These are phyloP conservation scores for Hirtodrosophila cameraria DNA, from an alignment of 2,888 invertebrate species.

Conservation along the genomic window DNA sequence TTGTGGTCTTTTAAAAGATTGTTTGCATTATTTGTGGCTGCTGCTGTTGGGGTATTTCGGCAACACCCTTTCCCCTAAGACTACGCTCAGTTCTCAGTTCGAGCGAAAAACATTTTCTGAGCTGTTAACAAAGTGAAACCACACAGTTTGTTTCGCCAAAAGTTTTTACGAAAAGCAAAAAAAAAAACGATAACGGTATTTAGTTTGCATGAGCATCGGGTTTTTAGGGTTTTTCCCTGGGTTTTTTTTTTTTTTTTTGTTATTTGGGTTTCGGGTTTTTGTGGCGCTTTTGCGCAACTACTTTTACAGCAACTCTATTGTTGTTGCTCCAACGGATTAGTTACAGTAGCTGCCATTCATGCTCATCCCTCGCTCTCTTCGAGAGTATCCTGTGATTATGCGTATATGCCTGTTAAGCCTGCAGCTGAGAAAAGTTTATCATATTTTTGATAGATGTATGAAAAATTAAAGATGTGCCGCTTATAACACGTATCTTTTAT, in stretches of 20 bases:
- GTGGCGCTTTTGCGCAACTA: slow-evolving; percentile 46
- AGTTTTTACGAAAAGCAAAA: slow-evolving; percentile 30
- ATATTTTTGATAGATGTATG: slow-evolving; percentile 53
- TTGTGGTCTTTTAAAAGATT: slow-evolving; percentile 79
- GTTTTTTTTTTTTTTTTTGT: slow-evolving; percentile 22
- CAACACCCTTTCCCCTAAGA: not conserved
- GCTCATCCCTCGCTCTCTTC: too few species aligned
- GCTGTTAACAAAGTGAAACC: slow-evolving; percentile 80
- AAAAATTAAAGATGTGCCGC: slow-evolving; percentile 12
- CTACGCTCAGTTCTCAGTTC: not conserved
- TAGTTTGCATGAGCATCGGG: slow-evolving; percentile 75
- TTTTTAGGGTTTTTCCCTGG: slow-evolving; percentile 60
- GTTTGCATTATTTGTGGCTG: slow-evolving; percentile 77
- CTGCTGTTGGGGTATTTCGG: slow-evolving; percentile 29
- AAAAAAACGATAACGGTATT: slow-evolving; percentile 74
- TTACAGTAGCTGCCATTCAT: slow-evolving; percentile 10
- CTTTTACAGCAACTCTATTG: slow-evolving; percentile 11
- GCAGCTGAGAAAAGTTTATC: slow-evolving; percentile 57
- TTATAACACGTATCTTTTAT: slow-evolving; percentile 19
- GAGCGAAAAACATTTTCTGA: slow-evolving; percentile 67
- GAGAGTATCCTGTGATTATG: slow-evolving; percentile 52
- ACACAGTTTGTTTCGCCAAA: slow-evolving; percentile 75
- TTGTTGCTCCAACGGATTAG: slow-evolving; percentile 42
- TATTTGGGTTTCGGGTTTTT: slow-evolving; percentile 56
- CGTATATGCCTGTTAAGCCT: slow-evolving; percentile 53